These are phyloP conservation scores for Spilogale gracilis DNA, from an alignment of 2,113 vertebrate genomes.

Conservation along the genomic window DNA sequence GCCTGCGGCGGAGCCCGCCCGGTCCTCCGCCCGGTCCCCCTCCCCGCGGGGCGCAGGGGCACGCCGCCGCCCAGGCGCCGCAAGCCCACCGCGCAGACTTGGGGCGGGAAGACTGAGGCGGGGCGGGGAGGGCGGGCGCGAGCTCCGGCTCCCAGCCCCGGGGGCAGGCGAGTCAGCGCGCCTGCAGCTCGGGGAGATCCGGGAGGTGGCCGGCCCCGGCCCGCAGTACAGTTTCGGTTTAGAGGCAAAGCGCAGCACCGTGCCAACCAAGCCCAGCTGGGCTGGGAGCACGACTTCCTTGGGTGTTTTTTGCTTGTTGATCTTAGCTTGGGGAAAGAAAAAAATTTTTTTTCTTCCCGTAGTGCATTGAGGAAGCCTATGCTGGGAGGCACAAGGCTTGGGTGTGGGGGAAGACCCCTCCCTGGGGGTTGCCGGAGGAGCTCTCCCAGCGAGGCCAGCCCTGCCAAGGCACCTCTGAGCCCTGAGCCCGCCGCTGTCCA, in stretches of 20 bases:
- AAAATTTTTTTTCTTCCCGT: background rate
- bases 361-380: background rate
- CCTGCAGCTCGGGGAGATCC: background rate
- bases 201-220: background rate
- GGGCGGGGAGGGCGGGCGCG: background rate
- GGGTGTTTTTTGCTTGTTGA: conserved; percentile 54
- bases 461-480: background rate
- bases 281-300: conserved; percentile 32
- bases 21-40: no score
- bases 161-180: background rate
- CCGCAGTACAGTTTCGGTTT: conserved; percentile 58
- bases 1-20: background rate
- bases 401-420: background rate
- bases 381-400: background rate
- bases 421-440: no score
- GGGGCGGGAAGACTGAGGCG: background rate
- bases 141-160: background rate
- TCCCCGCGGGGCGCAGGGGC: no score
- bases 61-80: background rate
- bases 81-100: background rate
- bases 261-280: conserved; percentile 59
- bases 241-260: background rate
- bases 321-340: conserved; percentile 35
- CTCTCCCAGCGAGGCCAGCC: background rate
- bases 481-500: background rate